Conservation (phyloP, 92 coral and sea anemone species). For the Phenganax subtilis region DNA sequence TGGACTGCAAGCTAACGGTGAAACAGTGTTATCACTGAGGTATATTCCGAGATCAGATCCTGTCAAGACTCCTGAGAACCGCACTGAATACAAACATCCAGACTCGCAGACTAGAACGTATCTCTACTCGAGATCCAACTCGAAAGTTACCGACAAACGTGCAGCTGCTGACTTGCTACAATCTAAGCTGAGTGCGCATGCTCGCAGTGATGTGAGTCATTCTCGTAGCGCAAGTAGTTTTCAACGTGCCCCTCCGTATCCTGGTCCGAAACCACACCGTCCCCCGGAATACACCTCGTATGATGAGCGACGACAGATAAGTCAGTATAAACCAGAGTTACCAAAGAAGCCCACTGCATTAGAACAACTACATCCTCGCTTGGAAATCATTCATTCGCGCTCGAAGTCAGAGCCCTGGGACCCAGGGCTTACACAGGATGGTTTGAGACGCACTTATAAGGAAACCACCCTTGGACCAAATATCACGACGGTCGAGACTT, state of each 20-base stretch:
- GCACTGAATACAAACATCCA: slow-evolving; percentile 4
- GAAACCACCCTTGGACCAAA: slow-evolving; percentile 95
- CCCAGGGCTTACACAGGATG: slow-evolving; percentile 48
- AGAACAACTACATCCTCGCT: slow-evolving; percentile 26
- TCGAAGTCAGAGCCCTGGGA: slow-evolving; percentile 48
- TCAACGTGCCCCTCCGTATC: slow-evolving; percentile 42
- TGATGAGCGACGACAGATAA: slow-evolving; percentile 23
- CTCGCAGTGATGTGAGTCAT: slow-evolving; percentile 52
- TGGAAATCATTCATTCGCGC: slow-evolving; percentile 43
- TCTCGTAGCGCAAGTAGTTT: slow-evolving; percentile 43
- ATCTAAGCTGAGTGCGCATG: slow-evolving; percentile 55
- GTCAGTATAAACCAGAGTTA: slow-evolving; percentile 13
- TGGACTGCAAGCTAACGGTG: background rate
- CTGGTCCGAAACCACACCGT: slow-evolving; percentile 29
- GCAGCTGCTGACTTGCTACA: slow-evolving; percentile 65
- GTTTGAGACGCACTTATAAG: slow-evolving; percentile 63
- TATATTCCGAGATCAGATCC: slow-evolving; percentile 24
- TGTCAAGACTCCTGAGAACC: slow-evolving; percentile 1
- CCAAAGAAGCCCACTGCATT: slow-evolving; percentile 26
- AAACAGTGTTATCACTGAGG: slow-evolving; percentile 32
- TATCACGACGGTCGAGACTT: slow-evolving; percentile 82
- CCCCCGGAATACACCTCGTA: slow-evolving; percentile 29
- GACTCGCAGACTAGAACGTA: slow-evolving; percentile 6
- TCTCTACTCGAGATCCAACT: slow-evolving; percentile 1
- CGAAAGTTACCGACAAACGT: slow-evolving; percentile 49